Conservation (phyloP, 2,113 vertebrate genomes). For the Salvelinus fontinalis region DNA sequence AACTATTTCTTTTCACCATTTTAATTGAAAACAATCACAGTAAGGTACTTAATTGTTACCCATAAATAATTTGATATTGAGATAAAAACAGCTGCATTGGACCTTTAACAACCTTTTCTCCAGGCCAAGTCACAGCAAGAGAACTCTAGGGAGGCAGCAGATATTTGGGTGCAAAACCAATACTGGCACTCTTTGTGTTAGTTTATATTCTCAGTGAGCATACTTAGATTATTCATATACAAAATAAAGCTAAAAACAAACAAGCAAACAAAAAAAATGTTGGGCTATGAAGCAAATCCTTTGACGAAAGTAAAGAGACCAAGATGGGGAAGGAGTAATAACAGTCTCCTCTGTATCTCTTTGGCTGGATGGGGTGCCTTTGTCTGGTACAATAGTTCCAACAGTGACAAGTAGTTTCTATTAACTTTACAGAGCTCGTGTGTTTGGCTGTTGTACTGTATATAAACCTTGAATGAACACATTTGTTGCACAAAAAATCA, state of each 20-base stretch:
- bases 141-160: neutral
- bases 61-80: too few relatives aligned
- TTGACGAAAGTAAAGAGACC: neutral
- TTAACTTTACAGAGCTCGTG: neutral
- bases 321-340: neutral
- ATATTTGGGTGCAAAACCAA: too few relatives aligned
- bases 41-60: too few relatives aligned
- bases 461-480: neutral
- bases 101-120: too few relatives aligned
- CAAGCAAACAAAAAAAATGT: neutral
- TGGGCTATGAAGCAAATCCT: neutral
- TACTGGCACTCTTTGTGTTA: too few relatives aligned
- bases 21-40: too few relatives aligned
- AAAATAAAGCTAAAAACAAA: neutral
- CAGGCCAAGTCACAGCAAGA: too few relatives aligned
- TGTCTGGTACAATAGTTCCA: constrained; percentile 22
- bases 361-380: neutral
- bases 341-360: neutral
- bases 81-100: too few relatives aligned
- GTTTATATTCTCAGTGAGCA: neutral
- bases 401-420: neutral
- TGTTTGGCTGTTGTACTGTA: neutral
- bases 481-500: constrained; percentile 13
- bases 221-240: neutral
- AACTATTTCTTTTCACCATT: too few relatives aligned